phyloP scores from a whole-genome alignment of 2,797 vertebrate species.

The Margarornis squamiger region DNA sequence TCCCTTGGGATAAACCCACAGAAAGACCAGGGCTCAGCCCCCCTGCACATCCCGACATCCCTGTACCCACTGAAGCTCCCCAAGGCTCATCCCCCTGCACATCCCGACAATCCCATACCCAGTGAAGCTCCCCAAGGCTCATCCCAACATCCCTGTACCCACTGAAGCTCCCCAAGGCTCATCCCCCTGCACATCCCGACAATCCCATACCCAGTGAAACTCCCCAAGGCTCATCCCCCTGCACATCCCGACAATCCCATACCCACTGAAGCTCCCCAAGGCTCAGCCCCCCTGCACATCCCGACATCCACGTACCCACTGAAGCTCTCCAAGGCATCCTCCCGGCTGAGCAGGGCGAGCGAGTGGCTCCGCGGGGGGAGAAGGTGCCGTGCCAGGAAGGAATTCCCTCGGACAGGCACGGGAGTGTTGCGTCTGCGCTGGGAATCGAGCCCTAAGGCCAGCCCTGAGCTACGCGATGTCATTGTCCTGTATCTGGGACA shows the following conservation, averaged over 20 bases:
- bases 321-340: neutral
- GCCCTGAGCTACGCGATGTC: neutral
- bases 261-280: neutral
- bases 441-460: neutral
- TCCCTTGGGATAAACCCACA: rapidly evolving
- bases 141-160: neutral
- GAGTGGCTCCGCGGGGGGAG: neutral
- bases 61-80: neutral
- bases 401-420: rapidly evolving
- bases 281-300: rapidly evolving
- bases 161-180: rapidly evolving
- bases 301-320: rapidly evolving
- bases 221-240: no score
- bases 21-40: neutral
- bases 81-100: neutral
- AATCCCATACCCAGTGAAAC: no score
- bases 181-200: no score
- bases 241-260: neutral
- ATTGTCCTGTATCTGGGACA: neutral
- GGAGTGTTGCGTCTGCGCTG: neutral
- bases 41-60: rapidly evolving
- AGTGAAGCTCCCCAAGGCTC: neutral
- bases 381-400: neutral
- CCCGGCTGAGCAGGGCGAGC: neutral
- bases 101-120: neutral